Conservation (phyloP, 2,888 invertebrate genomes). For the Platynereis dumerilii region DNA sequence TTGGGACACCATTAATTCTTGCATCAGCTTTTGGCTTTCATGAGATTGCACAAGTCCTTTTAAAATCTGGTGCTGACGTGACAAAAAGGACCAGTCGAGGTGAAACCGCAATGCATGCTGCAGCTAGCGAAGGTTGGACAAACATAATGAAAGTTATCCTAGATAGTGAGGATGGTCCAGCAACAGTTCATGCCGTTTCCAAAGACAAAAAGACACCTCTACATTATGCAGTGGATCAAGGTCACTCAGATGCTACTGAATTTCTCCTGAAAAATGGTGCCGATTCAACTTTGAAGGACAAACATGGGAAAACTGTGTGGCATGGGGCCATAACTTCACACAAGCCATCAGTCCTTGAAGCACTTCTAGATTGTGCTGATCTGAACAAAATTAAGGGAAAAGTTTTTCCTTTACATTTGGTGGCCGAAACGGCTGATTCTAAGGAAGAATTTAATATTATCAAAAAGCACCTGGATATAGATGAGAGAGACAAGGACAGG, state of each 20-base stretch:
- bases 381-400: no score
- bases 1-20: constrained; percentile 51
- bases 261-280: constrained; percentile 42
- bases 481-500: constrained; percentile 41
- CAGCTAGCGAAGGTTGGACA: neutral
- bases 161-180: neutral
- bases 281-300: constrained; percentile 44
- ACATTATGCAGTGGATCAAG: constrained; percentile 47
- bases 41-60: constrained; percentile 44
- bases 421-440: no score
- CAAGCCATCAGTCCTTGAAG: no score
- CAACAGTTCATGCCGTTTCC: neutral
- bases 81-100: constrained; percentile 52
- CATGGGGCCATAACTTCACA: constrained; percentile 40
- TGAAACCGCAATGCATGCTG: constrained; percentile 2
- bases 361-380: no score
- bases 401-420: no score
- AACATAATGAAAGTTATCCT: neutral
- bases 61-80: constrained; percentile 50
- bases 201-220: constrained; percentile 43
- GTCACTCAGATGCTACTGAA: constrained; percentile 42
- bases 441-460: no score
- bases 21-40: constrained; percentile 49
- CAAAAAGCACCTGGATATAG: constrained; percentile 41
- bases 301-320: constrained; percentile 50